Conservation (phyloP, 1,140 invertebrate species). For the Cydia fagiglandana region DNA sequence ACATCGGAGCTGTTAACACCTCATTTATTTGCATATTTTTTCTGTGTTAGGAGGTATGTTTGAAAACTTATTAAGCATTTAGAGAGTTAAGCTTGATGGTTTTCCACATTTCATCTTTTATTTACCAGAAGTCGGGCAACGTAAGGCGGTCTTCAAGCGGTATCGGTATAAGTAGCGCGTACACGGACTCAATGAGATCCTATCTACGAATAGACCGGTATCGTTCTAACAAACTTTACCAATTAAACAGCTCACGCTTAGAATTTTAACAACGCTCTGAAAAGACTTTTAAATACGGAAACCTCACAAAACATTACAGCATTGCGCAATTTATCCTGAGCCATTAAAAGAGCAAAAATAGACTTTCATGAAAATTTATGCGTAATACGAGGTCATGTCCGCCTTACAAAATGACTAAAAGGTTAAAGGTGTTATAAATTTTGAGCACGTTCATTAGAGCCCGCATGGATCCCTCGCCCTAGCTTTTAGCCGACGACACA, state of each 20-base stretch:
- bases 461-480: slow-evolving; percentile 53
- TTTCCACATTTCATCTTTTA: neutral
- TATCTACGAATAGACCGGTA: neutral
- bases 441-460: slow-evolving; percentile 71
- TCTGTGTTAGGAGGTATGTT: no score
- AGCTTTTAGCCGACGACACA: slow-evolving; percentile 70
- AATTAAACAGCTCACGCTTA: neutral
- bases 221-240: slow-evolving; percentile 6
- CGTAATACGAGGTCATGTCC: slow-evolving; percentile 54
- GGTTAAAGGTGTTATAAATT: slow-evolving; percentile 74
- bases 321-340: slow-evolving; percentile 42
- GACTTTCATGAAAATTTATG: slow-evolving; percentile 26
- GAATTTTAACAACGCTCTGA: neutral
- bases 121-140: slow-evolving; percentile 1
- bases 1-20: no score
- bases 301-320: slow-evolving; percentile 38
- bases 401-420: slow-evolving; percentile 58
- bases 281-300: neutral
- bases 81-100: no score
- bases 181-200: neutral
- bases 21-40: no score
- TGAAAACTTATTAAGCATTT: no score
- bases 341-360: slow-evolving; percentile 21
- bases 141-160: neutral
- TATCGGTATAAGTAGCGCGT: neutral